Evolutionary conservation across 2,888 invertebrate species (phyloP).

Genomic region (Oscheius myriophilus): DNA sequence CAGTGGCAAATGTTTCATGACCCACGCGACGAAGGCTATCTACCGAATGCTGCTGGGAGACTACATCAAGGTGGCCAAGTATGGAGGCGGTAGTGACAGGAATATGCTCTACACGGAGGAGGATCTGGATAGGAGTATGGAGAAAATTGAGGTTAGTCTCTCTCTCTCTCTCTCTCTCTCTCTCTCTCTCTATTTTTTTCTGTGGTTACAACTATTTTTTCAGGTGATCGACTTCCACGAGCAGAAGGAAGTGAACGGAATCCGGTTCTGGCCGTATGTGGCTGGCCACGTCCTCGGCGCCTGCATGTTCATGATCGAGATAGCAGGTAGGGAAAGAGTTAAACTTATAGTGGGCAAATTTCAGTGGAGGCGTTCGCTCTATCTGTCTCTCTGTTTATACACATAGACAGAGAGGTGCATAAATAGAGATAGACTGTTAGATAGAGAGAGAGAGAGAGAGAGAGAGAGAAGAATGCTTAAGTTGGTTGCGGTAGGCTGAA

Average conservation of each 20-base stretch:
- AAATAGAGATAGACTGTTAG: too few species aligned
- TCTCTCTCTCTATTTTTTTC: not conserved
- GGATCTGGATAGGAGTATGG: constrained; percentile 96
- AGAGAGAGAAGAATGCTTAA: too few species aligned
- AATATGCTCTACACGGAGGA: constrained; percentile 92
- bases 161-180: not conserved
- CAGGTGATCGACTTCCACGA: constrained; percentile 77
- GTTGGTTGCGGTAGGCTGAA: too few species aligned
- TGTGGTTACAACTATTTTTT: constrained; percentile 71
- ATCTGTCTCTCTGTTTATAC: too few species aligned
- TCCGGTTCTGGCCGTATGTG: constrained; percentile 98
- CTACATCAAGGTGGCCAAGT: constrained; percentile 85
- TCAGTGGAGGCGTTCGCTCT: too few species aligned
- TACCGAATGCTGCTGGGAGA: constrained; percentile 97
- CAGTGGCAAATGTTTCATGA: constrained; percentile 88
- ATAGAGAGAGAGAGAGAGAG: too few species aligned
- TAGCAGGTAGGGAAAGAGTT: constrained; percentile 81
- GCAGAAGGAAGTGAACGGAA: constrained; percentile 91
- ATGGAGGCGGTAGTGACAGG: constrained; percentile 58
- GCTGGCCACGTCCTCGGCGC: constrained; percentile 98
- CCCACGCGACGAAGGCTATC: constrained; percentile 98
- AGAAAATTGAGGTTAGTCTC: constrained; percentile 91
- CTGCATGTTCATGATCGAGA: constrained; percentile 99
- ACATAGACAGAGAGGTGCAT: too few species aligned
- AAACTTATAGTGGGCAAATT: not conserved